phyloP scores from a whole-genome alignment of 2,113 vertebrate genomes.

The Myrmecobius fasciatus region DNA sequence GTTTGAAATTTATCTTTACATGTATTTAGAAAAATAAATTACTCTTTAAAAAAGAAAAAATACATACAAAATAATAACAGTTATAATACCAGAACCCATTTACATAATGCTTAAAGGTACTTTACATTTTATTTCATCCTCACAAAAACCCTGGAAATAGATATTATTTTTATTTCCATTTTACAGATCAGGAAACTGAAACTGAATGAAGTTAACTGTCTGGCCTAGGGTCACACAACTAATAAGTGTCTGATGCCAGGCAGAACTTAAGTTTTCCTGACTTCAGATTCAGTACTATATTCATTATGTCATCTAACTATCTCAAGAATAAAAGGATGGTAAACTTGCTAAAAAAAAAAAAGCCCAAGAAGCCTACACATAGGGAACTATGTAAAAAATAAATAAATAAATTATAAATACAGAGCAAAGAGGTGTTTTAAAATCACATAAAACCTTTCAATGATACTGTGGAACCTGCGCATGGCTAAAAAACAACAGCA shows the following conservation, averaged over 20 bases:
- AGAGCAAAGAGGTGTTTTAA: not conserved
- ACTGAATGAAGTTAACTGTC: not conserved
- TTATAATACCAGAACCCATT: not conserved
- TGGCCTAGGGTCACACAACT: not conserved
- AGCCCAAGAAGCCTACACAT: not conserved
- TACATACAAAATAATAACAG: not conserved
- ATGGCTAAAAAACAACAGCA: not conserved
- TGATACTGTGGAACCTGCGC: not conserved
- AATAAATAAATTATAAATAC: not conserved
- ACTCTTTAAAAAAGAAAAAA: no score
- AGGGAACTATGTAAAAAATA: not conserved
- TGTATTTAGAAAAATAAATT: no score
- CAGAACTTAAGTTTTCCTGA: not conserved
- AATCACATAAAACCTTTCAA: not conserved
- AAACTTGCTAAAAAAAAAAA: not conserved
- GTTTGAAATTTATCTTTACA: no score
- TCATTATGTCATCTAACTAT: not conserved
- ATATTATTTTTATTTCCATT: not conserved
- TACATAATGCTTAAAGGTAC: not conserved
- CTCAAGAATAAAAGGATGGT: not conserved
- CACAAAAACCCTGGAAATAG: not conserved
- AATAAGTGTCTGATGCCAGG: not conserved
- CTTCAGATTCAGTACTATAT: not conserved
- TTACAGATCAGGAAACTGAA: not conserved
- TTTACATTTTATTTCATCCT: not conserved